These are phyloP conservation scores for Salminus brasiliensis DNA, from an alignment of 2,113 vertebrate species.

Conservation along the genomic window DNA sequence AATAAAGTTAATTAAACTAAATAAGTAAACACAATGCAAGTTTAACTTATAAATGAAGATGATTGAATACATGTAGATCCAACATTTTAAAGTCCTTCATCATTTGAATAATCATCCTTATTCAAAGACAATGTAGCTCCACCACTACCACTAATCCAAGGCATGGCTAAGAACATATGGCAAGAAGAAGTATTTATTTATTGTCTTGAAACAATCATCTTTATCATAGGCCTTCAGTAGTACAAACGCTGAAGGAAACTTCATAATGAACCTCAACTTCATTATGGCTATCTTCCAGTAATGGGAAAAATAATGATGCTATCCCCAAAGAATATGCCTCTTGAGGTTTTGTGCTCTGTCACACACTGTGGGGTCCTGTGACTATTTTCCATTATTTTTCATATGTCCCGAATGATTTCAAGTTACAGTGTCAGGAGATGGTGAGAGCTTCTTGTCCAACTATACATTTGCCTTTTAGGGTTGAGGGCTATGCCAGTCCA, in stretches of 20 bases:
- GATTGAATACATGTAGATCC: too few relatives aligned
- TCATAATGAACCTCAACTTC: not conserved
- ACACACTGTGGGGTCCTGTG: constrained; percentile 36
- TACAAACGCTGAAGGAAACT: not conserved
- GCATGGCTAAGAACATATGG: too few relatives aligned
- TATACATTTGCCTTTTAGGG: too few relatives aligned
- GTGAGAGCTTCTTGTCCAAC: not conserved
- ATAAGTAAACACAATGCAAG: too few relatives aligned
- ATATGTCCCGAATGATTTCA: constrained; percentile 53
- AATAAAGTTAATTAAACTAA: too few relatives aligned
- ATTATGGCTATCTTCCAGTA: not conserved
- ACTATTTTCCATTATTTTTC: constrained; percentile 64
- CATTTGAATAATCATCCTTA: too few relatives aligned
- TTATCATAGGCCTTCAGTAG: not conserved
- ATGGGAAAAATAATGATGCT: constrained; percentile 35
- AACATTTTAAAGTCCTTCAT: too few relatives aligned
- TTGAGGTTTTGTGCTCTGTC: constrained; percentile 44
- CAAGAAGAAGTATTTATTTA: too few relatives aligned
- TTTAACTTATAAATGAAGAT: too few relatives aligned
- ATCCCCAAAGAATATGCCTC: constrained; percentile 51
- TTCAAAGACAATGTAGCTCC: too few relatives aligned
- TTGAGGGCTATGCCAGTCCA: too few relatives aligned
- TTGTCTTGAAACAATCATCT: not conserved
- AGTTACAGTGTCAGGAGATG: constrained; percentile 53
- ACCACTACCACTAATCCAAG: too few relatives aligned